Evolutionary conservation across 2,888 invertebrate genomes (phyloP).

Genomic region (Drosophila aldrichi): DNA sequence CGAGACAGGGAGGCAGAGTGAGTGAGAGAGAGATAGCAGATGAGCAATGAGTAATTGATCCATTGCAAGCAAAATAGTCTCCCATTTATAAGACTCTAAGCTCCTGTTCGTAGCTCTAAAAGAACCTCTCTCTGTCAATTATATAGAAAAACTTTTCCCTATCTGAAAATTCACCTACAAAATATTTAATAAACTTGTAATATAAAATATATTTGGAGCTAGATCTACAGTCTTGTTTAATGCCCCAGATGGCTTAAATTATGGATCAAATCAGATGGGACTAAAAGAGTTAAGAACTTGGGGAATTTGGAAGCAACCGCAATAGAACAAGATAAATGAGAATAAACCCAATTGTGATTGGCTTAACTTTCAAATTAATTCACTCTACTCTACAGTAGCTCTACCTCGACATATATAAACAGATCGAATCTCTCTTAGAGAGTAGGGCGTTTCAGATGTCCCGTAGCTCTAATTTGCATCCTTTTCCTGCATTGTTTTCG

Average conservation of each 20-base stretch:
- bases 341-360: not conserved
- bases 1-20: not conserved
- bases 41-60: constrained; percentile 6
- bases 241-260: too few relatives aligned
- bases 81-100: not conserved
- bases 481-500: constrained; percentile 26
- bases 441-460: constrained; percentile 10
- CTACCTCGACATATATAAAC: not conserved
- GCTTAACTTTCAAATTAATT: not conserved
- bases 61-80: not conserved
- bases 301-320: too few relatives aligned
- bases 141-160: too few relatives aligned
- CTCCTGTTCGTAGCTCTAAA: not conserved
- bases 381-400: not conserved
- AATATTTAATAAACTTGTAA: too few relatives aligned
- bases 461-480: constrained; percentile 33
- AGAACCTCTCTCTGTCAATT: too few relatives aligned
- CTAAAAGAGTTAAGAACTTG: not conserved
- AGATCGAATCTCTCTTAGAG: too few relatives aligned
- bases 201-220: too few relatives aligned
- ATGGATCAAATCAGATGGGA: too few relatives aligned
- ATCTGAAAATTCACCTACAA: too few relatives aligned
- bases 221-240: too few relatives aligned
- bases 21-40: not conserved
- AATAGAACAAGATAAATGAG: too few relatives aligned